Percentiles rank a stretch among this genome's conserved stretches.
Evolutionary conservation across 1,140 invertebrate species (phyloP).

Genomic region (Nebria ingens): DNA sequence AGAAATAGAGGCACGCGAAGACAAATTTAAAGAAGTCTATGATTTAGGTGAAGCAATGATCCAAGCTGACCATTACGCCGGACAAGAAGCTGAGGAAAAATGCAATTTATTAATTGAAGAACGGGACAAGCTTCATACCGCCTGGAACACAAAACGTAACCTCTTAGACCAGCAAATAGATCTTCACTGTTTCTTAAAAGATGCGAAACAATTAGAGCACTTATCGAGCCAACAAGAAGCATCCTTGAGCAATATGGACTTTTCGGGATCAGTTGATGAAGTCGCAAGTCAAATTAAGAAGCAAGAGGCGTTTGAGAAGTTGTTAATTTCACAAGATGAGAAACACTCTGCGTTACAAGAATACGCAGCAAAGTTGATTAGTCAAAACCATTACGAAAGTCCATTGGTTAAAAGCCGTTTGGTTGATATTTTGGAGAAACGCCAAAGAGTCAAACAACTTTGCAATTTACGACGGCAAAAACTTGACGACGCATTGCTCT

Average conservation of each 20-base stretch:
- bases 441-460: constrained; percentile 57
- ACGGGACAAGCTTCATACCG: constrained; percentile 63
- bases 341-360: constrained; percentile 68
- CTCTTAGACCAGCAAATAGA: constrained; percentile 91
- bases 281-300: constrained; percentile 79
- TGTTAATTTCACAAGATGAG: constrained; percentile 75
- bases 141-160: constrained; percentile 84
- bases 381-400: constrained; percentile 91
- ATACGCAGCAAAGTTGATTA: constrained; percentile 79
- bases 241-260: constrained; percentile 39
- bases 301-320: constrained; percentile 82
- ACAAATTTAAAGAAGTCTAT: constrained; percentile 69
- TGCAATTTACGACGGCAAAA: constrained; percentile 50
- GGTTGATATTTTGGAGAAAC: constrained; percentile 56
- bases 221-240: constrained; percentile 82
- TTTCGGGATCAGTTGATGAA: constrained; percentile 66
- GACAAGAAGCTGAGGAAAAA: constrained; percentile 66
- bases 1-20: constrained; percentile 90
- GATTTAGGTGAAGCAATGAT: constrained; percentile 77
- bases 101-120: constrained; percentile 59
- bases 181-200: constrained; percentile 86
- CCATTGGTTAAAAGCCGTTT: constrained; percentile 66
- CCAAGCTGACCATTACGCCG: constrained; percentile 74
- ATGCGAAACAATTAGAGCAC: constrained; percentile 88
- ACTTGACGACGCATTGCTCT: constrained; percentile 69